Conservation (phyloP, 2,888 invertebrate species). For the Athetis lepigone region DNA sequence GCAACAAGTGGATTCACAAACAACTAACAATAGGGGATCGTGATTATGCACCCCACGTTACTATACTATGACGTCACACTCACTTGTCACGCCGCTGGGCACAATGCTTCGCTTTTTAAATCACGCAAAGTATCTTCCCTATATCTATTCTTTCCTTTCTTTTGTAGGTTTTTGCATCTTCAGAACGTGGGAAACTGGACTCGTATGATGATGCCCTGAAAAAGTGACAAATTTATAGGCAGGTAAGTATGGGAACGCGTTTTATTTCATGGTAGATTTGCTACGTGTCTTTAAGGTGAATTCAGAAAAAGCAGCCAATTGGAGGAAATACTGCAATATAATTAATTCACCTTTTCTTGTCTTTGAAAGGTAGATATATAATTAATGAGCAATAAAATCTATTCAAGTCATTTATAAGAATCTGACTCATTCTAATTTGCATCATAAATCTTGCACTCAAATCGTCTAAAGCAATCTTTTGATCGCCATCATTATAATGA, state of each 20-base stretch:
- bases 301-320: conserved; percentile 14
- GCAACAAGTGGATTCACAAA: conserved; percentile 81
- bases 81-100: conserved; percentile 84
- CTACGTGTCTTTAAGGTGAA: conserved; percentile 11
- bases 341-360: conserved; percentile 20
- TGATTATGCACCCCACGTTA: conserved; percentile 69
- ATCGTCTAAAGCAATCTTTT: conserved; percentile 72
- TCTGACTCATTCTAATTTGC: conserved; percentile 65
- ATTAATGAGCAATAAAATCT: conserved; percentile 34
- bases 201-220: conserved; percentile 67
- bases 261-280: conserved; percentile 39
- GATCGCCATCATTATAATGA: conserved; percentile 80
- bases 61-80: conserved; percentile 67
- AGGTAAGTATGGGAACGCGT: conserved; percentile 46
- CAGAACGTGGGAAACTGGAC: conserved; percentile 76
- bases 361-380: conserved; percentile 10
- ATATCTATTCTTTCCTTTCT: conserved; percentile 70
- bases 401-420: conserved; percentile 56
- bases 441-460: conserved; percentile 70
- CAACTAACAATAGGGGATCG: conserved; percentile 70
- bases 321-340: not conserved
- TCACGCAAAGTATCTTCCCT: conserved; percentile 78
- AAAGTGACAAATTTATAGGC: conserved; percentile 63
- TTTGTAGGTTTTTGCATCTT: conserved; percentile 80
- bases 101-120: conserved; percentile 76